Conservation (phyloP, 2,113 vertebrate genomes). For the Solenodon paradoxus region DNA sequence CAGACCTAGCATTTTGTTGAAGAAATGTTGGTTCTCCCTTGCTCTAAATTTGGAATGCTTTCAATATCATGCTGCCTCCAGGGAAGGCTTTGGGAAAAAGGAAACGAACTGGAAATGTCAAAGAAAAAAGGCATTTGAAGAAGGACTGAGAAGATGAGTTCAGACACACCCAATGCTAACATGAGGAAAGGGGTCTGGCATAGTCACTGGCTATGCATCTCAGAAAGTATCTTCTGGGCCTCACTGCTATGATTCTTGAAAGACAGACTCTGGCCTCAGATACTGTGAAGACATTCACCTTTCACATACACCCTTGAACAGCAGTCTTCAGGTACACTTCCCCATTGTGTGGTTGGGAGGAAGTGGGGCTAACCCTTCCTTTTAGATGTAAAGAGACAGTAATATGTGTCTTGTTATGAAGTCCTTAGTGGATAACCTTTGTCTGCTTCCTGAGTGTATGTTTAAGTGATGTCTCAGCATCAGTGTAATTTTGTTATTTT, state of each 20-base stretch:
- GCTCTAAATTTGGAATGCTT: background rate
- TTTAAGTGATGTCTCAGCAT: slow-evolving; percentile 5
- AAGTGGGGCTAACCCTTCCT: background rate
- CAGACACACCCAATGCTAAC: background rate
- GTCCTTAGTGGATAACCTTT: background rate
- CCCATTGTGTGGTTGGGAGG: background rate
- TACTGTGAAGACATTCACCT: background rate
- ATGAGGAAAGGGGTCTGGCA: background rate
- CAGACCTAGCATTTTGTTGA: background rate
- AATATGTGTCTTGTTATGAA: slow-evolving; percentile 16
- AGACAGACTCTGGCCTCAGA: background rate
- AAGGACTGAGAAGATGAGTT: background rate
- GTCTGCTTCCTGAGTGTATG: background rate
- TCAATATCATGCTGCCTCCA: background rate
- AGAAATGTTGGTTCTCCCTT: background rate
- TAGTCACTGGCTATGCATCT: background rate
- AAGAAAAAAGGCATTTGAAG: background rate
- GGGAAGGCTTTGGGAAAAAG: background rate
- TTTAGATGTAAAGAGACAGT: background rate
- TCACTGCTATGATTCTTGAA: background rate
- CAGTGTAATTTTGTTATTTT: slow-evolving; percentile 39
- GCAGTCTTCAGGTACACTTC: background rate
- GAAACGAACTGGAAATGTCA: background rate
- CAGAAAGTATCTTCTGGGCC: background rate
- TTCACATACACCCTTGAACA: rapidly evolving